Base-by-base conservation (phyloP, 2,797 vertebrate genomes). In the Alectoris magna region DNA sequence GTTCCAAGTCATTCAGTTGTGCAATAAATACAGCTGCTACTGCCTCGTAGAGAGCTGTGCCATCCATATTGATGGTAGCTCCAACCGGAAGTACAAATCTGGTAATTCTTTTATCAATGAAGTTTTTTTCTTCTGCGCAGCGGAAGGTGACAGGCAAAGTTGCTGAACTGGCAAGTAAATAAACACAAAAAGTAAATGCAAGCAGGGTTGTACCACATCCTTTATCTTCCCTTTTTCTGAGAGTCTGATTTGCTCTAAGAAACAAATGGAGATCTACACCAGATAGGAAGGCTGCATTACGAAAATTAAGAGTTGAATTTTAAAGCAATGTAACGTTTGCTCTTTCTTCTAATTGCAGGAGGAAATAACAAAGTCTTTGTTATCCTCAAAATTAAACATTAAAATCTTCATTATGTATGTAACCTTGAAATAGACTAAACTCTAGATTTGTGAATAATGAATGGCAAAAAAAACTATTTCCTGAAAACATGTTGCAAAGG, bases 31-130 rank as follows among this genome's bases (percentile, higher is more conserved):
- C 98, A 69, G 99, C 98, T 0, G 99, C 99, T 84, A 99, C 99
- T 2, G 99, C 99, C 95, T 99, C 99, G 2, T 99, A 99, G 44
- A 99, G 98, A 2, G 99, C 99, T 0, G 99, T 99, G 64, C 99
- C 99, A 4, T 99, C 99, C 99, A 99, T 99, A 98, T 99, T 99
- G 90, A 99, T 99, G 67, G 99, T 99, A 89, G 99, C 99, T 23
- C 99, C 99, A 10, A 99, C 99, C 0, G 99, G 99, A 84, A 99
- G 97, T 91, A 99, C 99, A 0, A 99, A 99, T 87, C 99, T 98
- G 1, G 99, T 99, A 97, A 99, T 99, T 85, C 99, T 98, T 97
- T 98, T 99, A 97, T 99, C 99, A 3, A 99, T 98, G 6, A 88
- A 94, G 84, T 99, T 99, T 96, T 99, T 99, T 81, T 99, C 99